phyloP scores from a whole-genome alignment of 2,888 invertebrate genomes.

The Hydrotaea diabolus region DNA sequence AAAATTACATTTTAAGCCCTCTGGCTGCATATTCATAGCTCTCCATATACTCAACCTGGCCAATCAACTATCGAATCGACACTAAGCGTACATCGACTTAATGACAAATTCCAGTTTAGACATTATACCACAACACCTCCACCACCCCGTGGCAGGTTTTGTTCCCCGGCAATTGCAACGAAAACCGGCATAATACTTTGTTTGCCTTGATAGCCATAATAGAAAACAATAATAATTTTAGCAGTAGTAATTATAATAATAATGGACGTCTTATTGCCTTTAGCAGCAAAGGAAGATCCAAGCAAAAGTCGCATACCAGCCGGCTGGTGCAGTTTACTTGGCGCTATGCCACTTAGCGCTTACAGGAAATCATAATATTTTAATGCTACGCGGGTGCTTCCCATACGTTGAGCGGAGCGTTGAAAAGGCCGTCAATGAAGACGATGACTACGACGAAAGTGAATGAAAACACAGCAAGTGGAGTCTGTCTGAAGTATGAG shows the following conservation, averaged over 20 bases:
- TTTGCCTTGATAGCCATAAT: not conserved
- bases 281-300: constrained; percentile 9
- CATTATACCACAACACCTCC: not conserved
- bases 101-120: constrained; percentile 15
- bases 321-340: not conserved
- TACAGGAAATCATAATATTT: constrained; percentile 58
- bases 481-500: not conserved
- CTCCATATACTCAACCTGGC: not conserved
- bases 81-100: not conserved
- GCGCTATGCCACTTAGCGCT: constrained; percentile 39
- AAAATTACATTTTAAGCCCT: too few relatives aligned
- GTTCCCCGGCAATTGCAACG: not conserved
- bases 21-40: not conserved
- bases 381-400: constrained; percentile 36
- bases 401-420: not conserved
- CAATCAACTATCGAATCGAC: constrained; percentile 8
- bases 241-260: not conserved
- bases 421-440: too few relatives aligned
- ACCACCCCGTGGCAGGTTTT: too few relatives aligned
- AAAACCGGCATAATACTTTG: not conserved
- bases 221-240: constrained; percentile 31
- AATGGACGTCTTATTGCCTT: constrained; percentile 45
- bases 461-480: too few relatives aligned
- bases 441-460: too few relatives aligned
- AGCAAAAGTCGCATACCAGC: not conserved